Evolutionary conservation across 2,888 invertebrate genomes (phyloP), one percentile per base, ranked within the genome.

Genomic region (Lepidochrysops patricia): DNA sequence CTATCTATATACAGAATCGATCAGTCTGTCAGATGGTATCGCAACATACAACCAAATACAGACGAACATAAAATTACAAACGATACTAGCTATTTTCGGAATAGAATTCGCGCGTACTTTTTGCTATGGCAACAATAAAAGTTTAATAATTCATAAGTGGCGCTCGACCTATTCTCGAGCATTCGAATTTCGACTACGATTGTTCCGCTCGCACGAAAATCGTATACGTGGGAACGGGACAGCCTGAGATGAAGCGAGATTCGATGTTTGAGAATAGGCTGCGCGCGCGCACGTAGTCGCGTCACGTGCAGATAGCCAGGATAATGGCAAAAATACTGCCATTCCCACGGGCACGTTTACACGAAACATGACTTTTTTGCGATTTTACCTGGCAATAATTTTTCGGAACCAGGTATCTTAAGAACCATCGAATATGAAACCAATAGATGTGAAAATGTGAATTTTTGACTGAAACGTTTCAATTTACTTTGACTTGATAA

Each of bases 81-180:
- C 72, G 75, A 70, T 72, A 78, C 73, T 72, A 58, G 75, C 84
- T 85, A 84, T 84, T 84, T 82, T 80, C 80, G 69, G 82, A 86
- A 85, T 86, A 87, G 86, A 84, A 78, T 76, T 73, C 74, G 74
- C 68, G 70, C 66, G 70, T 79, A 76, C 74, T 84, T 84, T 85
- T 84, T 80, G 76, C 75, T 69, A 68, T 68, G 70, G 72, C 74
- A 75, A 86, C 87, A 87, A 87, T 87, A 88, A 84, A 84, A 80
- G 77, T 77, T 86, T 76, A 86, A 88, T 88, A 86, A 88, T 88
- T 86, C 86, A 88, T 88, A 86, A 84, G 84, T 19, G 64, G 71
- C 67, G 72, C n/a, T n/a, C n/a, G n/a, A n/a, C n/a, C n/a, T n/a
- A n/a, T n/a, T n/a, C n/a, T n/a, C n/a, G n/a, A n/a, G n/a, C n/a